These are phyloP conservation scores for Gastrophysa polygoni DNA, from an alignment of 2,888 invertebrate genomes.

Conservation along the genomic window DNA sequence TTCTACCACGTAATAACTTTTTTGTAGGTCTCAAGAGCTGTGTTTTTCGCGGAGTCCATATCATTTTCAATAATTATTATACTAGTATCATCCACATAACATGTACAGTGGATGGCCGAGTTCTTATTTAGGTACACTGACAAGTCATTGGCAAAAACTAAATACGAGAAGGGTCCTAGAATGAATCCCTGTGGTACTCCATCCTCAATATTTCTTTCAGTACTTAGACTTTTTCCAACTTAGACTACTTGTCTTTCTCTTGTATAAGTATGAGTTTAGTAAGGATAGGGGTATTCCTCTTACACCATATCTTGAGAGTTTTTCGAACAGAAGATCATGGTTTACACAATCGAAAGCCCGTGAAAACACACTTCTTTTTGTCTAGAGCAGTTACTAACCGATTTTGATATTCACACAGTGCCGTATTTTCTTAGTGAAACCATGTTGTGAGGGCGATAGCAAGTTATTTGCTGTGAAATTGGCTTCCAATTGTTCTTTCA, in stretches of 20 bases:
- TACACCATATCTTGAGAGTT: conserved; percentile 5
- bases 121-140: conserved; percentile 4
- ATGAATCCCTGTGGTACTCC: conserved; percentile 8
- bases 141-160: conserved; percentile 6
- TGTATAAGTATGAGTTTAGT: not conserved
- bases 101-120: conserved; percentile 7
- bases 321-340: not conserved
- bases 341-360: not conserved
- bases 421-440: conserved; percentile 1
- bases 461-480: not conserved
- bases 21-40: not conserved
- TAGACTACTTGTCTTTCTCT: not conserved
- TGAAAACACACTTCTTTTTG: conserved; percentile 6
- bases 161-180: conserved; percentile 7
- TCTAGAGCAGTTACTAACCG: conserved; percentile 1
- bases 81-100: conserved; percentile 9
- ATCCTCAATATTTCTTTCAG: conserved; percentile 9
- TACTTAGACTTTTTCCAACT: not conserved
- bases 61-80: conserved; percentile 5
- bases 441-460: conserved; percentile 3
- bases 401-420: conserved; percentile 5
- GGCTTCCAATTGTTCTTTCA: too few relatives aligned
- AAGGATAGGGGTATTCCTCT: conserved; percentile 2
- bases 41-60: not conserved
- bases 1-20: conserved; percentile 1